phyloP scores from a whole-genome alignment of 2,888 invertebrate genomes.

The Lysandra coridon region DNA sequence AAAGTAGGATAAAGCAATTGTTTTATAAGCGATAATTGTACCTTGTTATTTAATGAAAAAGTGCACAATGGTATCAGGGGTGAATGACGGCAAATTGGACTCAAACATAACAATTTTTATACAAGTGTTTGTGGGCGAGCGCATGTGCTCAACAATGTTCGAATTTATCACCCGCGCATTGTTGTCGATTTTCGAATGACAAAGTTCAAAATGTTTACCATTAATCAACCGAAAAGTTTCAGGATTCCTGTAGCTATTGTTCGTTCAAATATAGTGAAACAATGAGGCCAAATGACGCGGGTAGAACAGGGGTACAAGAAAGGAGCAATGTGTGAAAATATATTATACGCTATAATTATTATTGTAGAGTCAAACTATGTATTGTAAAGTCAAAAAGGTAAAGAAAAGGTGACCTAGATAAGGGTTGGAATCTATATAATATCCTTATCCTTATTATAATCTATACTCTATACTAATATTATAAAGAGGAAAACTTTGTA shows the following conservation, averaged over 20 bases:
- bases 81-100: neutral
- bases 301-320: neutral
- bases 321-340: neutral
- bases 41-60: neutral
- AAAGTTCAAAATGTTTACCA: conserved; percentile 16
- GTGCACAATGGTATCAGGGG: neutral
- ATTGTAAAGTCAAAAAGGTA: neutral
- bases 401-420: neutral
- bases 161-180: neutral
- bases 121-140: neutral
- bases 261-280: conserved; percentile 1
- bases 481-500: too few relatives aligned
- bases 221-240: conserved; percentile 14
- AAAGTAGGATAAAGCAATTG: neutral
- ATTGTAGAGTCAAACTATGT: neutral
- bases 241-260: conserved; percentile 4
- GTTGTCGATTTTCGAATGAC: conserved; percentile 14
- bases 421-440: too few relatives aligned
- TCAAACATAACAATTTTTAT: neutral
- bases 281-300: conserved; percentile 13
- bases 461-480: too few relatives aligned
- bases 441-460: too few relatives aligned
- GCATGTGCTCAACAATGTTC: neutral
- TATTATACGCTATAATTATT: neutral
- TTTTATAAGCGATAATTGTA: neutral